Evolutionary conservation across 2,113 vertebrate genomes (phyloP).

Genomic region (Oncorhynchus masou): DNA sequence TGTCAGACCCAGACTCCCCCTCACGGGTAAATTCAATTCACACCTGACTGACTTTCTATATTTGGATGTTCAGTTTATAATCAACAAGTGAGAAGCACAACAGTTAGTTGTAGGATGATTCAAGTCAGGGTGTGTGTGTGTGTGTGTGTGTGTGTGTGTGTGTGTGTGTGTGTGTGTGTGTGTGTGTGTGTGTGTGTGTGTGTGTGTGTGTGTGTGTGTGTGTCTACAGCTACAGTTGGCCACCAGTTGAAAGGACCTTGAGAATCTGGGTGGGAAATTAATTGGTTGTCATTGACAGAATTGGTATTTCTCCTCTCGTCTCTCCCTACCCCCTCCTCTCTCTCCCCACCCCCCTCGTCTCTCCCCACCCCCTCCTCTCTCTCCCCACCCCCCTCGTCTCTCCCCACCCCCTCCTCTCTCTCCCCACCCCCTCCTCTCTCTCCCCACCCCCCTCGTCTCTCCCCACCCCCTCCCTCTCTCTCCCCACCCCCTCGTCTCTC

Average conservation of each 20-base stretch:
- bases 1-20: not conserved
- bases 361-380: not conserved
- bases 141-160: not conserved
- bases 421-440: not conserved
- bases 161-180: not conserved
- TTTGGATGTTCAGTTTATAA: not conserved
- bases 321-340: not conserved
- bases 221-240: slow-evolving; percentile 36
- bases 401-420: not conserved
- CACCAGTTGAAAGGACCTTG: slow-evolving; percentile 58
- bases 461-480: not conserved
- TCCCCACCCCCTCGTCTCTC: not conserved
- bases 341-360: not conserved
- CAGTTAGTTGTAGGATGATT: too few species aligned
- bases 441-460: not conserved
- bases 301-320: slow-evolving; percentile 58
- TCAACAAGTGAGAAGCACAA: not conserved
- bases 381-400: not conserved
- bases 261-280: slow-evolving; percentile 65
- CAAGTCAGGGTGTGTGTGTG: too few species aligned
- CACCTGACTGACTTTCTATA: not conserved
- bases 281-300: slow-evolving; percentile 71
- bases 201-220: too few species aligned
- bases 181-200: too few species aligned
- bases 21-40: not conserved